These are phyloP conservation scores for Calliopsis andreniformis DNA, from an alignment of 1,140 invertebrate genomes.

Conservation along the genomic window DNA sequence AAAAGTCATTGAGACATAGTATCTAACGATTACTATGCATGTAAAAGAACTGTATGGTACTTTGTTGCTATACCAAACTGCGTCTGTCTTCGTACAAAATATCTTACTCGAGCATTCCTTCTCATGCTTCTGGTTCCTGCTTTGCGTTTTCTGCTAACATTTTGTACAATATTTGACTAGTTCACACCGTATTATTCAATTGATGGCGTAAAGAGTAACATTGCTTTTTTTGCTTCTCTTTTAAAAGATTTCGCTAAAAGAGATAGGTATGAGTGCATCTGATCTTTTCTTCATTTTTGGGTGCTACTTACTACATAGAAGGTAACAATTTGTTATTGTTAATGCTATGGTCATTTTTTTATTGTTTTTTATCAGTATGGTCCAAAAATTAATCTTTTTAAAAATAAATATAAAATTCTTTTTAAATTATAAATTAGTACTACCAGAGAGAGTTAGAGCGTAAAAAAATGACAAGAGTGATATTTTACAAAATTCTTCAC, in stretches of 20 bases:
- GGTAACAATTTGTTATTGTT: conserved; percentile 15
- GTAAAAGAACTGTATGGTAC: neutral
- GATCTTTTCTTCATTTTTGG: neutral
- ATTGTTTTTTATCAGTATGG: conserved; percentile 12
- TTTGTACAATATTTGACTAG: conserved; percentile 31
- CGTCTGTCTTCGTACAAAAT: conserved; percentile 51
- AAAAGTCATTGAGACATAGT: neutral
- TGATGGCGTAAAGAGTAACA: conserved; percentile 22
- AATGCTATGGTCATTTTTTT: neutral
- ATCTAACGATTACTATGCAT: neutral
- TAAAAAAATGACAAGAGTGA: neutral
- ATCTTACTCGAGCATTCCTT: conserved; percentile 32
- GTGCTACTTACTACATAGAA: conserved; percentile 19
- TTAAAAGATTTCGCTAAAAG: neutral
- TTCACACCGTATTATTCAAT: conserved; percentile 5
- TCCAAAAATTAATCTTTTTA: neutral
- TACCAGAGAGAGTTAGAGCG: neutral
- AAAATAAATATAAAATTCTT: no score
- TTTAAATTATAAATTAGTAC: conserved; percentile 11
- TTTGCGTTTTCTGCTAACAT: conserved; percentile 45
- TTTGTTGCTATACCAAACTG: conserved; percentile 56
- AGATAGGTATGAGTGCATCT: neutral
- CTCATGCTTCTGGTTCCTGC: conserved; percentile 45
- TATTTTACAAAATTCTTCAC: conserved; percentile 19
- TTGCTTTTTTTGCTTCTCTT: conserved; percentile 24